Evolutionary conservation across 2,888 invertebrate genomes (phyloP).

Genomic region (Bedellia somnulentella): DNA sequence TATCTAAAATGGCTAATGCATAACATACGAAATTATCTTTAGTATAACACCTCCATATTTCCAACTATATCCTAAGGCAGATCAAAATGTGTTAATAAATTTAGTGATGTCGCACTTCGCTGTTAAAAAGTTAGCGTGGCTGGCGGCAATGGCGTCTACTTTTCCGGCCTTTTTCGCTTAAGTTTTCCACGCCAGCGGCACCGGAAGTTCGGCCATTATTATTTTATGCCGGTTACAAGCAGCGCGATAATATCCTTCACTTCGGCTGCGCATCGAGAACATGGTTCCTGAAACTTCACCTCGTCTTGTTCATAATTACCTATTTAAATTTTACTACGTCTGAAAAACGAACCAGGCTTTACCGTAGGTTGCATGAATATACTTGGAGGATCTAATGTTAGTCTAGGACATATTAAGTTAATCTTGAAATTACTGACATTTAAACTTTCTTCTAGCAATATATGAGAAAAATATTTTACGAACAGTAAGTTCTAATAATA

Average conservation of each 20-base stretch:
- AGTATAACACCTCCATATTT: no score
- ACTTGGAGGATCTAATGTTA: no score
- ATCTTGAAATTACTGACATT: no score
- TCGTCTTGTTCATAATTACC: slow-evolving; percentile 52
- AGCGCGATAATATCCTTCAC: slow-evolving; percentile 59
- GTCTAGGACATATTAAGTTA: no score
- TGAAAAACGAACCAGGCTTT: no score
- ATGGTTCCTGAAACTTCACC: slow-evolving; percentile 19
- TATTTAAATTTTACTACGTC: slow-evolving; percentile 39
- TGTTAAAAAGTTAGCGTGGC: slow-evolving; percentile 1
- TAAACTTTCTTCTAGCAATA: no score
- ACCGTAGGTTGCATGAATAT: no score
- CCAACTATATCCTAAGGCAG: no score
- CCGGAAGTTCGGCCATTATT: slow-evolving; percentile 63
- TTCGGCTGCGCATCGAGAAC: slow-evolving; percentile 22
- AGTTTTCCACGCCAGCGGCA: slow-evolving; percentile 59
- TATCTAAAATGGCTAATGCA: no score
- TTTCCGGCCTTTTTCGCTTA: slow-evolving; percentile 54
- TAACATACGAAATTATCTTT: no score
- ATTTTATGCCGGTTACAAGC: slow-evolving; percentile 63
- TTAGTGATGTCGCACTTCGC: slow-evolving; percentile 47
- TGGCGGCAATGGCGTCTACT: slow-evolving; percentile 32
- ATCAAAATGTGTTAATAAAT: slow-evolving; percentile 60
- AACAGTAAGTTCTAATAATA: no score
- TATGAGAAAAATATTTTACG: no score